Evolutionary conservation across 1,140 invertebrate genomes (phyloP).

Genomic region (Euura saliciscinereae): DNA sequence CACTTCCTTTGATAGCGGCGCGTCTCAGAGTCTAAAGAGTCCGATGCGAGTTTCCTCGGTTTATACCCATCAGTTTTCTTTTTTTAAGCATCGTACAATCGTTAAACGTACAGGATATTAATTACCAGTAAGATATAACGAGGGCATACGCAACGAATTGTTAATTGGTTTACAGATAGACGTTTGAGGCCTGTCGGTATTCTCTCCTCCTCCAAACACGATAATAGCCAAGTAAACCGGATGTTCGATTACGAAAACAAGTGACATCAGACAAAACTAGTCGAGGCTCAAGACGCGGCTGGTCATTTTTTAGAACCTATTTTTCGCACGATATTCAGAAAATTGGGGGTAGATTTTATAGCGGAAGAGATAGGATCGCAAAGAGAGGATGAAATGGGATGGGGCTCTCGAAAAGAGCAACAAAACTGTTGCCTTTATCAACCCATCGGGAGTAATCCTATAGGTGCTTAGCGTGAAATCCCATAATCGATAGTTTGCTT

Average conservation of each 20-base stretch:
- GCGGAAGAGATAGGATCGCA: background rate
- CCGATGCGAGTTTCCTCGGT: background rate
- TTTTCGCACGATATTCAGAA: no score
- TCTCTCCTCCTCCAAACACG: no score
- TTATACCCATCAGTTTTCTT: background rate
- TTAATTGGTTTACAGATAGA: conserved; percentile 7
- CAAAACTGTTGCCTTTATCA: conserved; percentile 58
- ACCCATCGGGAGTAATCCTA: conserved; percentile 54
- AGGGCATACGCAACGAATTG: background rate
- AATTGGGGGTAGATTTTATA: conserved; percentile 4
- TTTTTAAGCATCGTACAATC: background rate
- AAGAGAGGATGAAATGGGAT: no score
- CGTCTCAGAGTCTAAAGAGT: conserved; percentile 38
- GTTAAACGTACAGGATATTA: conserved; percentile 8
- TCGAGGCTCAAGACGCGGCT: background rate
- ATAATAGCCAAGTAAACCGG: no score
- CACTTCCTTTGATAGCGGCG: conserved; percentile 55
- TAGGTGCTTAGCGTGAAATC: conserved; percentile 60
- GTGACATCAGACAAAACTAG: no score
- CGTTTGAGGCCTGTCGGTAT: background rate
- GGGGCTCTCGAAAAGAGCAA: conserved; percentile 52
- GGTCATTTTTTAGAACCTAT: no score
- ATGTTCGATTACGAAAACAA: background rate
- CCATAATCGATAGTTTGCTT: conserved; percentile 61
- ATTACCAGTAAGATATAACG: conserved; percentile 1